Evolutionary conservation across 2,797 vertebrate species (phyloP).

Genomic region (Pelochelys cantorii): DNA sequence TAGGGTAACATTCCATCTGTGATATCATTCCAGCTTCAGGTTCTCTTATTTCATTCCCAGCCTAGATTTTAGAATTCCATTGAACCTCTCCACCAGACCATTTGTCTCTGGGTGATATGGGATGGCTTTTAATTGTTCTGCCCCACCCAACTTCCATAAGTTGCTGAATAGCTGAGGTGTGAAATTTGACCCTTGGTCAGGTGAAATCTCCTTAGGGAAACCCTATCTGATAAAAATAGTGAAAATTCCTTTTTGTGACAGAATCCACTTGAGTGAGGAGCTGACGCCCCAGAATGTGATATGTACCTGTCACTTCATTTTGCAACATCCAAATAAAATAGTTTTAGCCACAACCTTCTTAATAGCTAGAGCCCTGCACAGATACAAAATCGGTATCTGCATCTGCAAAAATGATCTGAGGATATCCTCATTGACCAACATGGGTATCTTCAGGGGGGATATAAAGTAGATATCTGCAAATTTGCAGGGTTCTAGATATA

Average conservation of each 20-base stretch:
- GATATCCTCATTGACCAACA: too few relatives aligned
- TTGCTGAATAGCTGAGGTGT: neutral
- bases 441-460: too few relatives aligned
- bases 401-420: too few relatives aligned
- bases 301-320: neutral
- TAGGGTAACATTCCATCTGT: neutral
- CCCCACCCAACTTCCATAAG: neutral
- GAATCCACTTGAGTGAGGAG: neutral
- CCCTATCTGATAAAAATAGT: neutral
- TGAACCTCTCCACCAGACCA: neutral
- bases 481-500: too few relatives aligned
- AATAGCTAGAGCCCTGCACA: too few relatives aligned
- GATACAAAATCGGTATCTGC: too few relatives aligned
- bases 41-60: neutral
- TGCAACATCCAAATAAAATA: neutral
- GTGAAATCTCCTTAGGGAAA: neutral
- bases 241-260: neutral
- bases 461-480: too few relatives aligned
- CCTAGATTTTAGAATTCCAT: neutral
- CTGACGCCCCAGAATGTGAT: neutral
- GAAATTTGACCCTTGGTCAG: neutral
- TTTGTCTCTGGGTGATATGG: neutral
- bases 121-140: neutral
- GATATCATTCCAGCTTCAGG: neutral
- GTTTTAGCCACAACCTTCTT: neutral